These are phyloP conservation scores for Dryas iulia DNA, from an alignment of 1,140 invertebrate species.

Conservation along the genomic window DNA sequence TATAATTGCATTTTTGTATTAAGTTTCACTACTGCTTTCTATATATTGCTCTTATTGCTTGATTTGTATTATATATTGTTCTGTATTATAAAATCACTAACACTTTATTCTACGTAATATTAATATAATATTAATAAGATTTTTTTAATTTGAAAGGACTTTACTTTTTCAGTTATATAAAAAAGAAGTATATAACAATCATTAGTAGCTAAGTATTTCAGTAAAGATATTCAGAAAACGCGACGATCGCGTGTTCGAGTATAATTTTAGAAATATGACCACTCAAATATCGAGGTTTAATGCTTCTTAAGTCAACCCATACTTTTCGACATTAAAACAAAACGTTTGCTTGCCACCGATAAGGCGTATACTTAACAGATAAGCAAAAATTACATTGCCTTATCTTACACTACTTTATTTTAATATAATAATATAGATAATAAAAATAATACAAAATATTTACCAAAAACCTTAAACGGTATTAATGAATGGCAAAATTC, in stretches of 20 bases:
- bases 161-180: too few relatives aligned
- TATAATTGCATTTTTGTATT: too few relatives aligned
- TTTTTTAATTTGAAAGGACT: too few relatives aligned
- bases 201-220: neutral
- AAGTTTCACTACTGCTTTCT: too few relatives aligned
- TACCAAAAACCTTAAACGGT: conserved; percentile 3
- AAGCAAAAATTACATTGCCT: neutral
- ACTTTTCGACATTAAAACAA: neutral
- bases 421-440: neutral
- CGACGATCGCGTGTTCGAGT: neutral
- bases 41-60: too few relatives aligned
- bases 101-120: too few relatives aligned
- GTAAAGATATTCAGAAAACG: conserved; percentile 4
- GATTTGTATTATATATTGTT: too few relatives aligned
- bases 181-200: neutral
- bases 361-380: neutral
- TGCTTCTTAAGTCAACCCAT: neutral
- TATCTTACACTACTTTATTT: too few relatives aligned
- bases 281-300: neutral
- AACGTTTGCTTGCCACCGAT: neutral
- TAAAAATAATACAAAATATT: neutral
- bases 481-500: conserved; percentile 41
- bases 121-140: too few relatives aligned
- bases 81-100: too few relatives aligned
- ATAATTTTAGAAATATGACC: conserved; percentile 5